Evolutionary conservation across 2,888 invertebrate species (phyloP).

Genomic region (Molorchus minor): DNA sequence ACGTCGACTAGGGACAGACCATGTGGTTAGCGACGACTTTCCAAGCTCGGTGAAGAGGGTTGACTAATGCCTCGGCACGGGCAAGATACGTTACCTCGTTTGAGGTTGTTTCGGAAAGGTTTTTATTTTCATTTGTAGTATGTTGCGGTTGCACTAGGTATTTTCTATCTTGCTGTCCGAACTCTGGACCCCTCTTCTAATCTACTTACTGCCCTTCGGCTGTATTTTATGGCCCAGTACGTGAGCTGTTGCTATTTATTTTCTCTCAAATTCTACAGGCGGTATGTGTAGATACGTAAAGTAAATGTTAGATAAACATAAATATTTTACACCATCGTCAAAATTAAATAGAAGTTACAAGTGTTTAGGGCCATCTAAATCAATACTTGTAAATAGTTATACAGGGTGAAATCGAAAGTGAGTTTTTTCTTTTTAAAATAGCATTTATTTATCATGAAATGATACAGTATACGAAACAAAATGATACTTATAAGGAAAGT

Average conservation of each 20-base stretch:
- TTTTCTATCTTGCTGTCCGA: slow-evolving; percentile 41
- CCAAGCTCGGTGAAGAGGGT: slow-evolving; percentile 56
- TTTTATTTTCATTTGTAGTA: slow-evolving; percentile 46
- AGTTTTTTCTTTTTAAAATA: no score
- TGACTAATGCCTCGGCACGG: slow-evolving; percentile 52
- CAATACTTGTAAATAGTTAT: no score
- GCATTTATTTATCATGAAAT: no score
- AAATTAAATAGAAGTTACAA: no score
- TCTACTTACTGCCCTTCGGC: slow-evolving; percentile 25
- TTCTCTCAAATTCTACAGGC: not conserved
- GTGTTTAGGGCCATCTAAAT: no score
- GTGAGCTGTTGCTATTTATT: slow-evolving; percentile 1
- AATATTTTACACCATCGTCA: no score
- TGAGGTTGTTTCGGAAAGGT: slow-evolving; percentile 42
- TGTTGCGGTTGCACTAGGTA: slow-evolving; percentile 45
- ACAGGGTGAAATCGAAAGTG: no score
- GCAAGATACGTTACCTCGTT: slow-evolving; percentile 47
- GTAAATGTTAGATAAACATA: no score
- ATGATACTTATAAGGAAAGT: no score
- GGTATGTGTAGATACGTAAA: no score
- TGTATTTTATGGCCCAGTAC: slow-evolving; percentile 17
- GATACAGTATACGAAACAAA: no score
- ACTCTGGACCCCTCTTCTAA: slow-evolving; percentile 21
- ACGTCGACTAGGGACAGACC: slow-evolving; percentile 42
- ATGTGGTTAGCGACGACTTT: slow-evolving; percentile 54